phyloP scores from a whole-genome alignment of 2,888 invertebrate species.

The Philereme vetulata region DNA sequence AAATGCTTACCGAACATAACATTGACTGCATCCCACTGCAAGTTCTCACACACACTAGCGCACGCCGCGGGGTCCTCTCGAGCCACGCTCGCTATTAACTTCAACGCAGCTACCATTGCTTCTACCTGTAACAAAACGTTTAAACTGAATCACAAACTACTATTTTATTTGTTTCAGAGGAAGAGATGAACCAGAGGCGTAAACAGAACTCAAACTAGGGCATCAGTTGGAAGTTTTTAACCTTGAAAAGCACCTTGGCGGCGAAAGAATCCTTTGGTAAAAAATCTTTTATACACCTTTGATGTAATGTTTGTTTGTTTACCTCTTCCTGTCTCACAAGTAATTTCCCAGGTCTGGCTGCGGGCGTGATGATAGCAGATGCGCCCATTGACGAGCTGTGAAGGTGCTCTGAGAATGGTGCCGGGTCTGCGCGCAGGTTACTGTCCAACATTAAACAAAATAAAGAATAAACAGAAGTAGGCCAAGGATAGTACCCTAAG shows the following conservation, averaged over 20 bases:
- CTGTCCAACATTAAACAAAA: constrained; percentile 55
- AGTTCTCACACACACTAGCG: constrained; percentile 92
- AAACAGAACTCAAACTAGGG: too few relatives aligned
- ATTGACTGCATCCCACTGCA: constrained; percentile 93
- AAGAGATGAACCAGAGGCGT: too few relatives aligned
- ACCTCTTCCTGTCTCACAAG: constrained; percentile 75
- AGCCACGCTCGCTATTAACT: constrained; percentile 90
- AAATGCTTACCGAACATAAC: constrained; percentile 52
- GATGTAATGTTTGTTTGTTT: neutral
- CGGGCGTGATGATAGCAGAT: constrained; percentile 62
- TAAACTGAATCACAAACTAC: too few relatives aligned
- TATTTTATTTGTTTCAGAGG: too few relatives aligned
- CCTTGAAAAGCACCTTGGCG: too few relatives aligned
- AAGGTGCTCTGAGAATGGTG: constrained; percentile 76
- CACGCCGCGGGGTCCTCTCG: constrained; percentile 91
- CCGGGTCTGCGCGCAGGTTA: constrained; percentile 88
- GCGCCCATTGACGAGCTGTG: constrained; percentile 83
- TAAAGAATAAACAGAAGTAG: neutral
- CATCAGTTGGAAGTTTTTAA: too few relatives aligned
- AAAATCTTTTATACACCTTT: too few relatives aligned
- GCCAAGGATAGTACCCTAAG: neutral
- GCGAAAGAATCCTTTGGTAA: too few relatives aligned
- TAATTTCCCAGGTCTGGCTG: constrained; percentile 65
- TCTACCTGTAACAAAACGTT: constrained; percentile 80
- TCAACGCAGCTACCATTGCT: constrained; percentile 92